Evolutionary conservation across 2,888 invertebrate species (phyloP).

Genomic region (Pecten maximus): DNA sequence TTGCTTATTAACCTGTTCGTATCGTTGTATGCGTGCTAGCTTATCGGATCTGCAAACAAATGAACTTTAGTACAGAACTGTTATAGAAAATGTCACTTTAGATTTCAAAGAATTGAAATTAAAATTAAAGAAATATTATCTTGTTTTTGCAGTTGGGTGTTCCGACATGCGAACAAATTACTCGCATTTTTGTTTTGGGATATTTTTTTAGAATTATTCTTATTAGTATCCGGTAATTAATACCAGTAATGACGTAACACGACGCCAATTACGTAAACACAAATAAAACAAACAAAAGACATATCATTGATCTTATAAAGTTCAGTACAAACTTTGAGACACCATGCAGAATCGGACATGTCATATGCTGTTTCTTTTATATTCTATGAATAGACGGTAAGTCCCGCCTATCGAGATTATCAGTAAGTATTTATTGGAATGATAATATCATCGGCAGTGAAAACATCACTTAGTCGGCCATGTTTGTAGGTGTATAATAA

Average conservation of each 20-base stretch:
- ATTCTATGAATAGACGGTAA: not conserved
- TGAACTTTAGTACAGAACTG: not conserved
- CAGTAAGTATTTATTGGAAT: not conserved
- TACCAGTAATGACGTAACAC: not conserved
- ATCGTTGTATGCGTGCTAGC: not conserved
- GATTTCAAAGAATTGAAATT: not conserved
- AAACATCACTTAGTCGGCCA: not conserved
- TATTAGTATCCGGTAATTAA: not conserved
- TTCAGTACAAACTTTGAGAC: not conserved
- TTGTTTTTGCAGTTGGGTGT: not conserved
- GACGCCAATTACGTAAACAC: not conserved
- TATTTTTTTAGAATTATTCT: not conserved
- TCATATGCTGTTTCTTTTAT: not conserved
- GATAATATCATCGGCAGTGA: not conserved
- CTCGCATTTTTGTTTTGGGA: not conserved
- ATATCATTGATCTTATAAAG: not conserved
- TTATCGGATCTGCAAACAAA: not conserved
- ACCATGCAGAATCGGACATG: not conserved
- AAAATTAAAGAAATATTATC: not conserved
- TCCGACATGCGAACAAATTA: not conserved
- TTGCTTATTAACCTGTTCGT: not conserved
- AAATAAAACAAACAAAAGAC: not conserved
- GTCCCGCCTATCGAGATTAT: not conserved
- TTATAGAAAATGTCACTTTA: not conserved
- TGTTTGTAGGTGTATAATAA: not conserved